Base-by-base conservation (phyloP, 2,888 invertebrate species). In the Baronia brevicornis region DNA sequence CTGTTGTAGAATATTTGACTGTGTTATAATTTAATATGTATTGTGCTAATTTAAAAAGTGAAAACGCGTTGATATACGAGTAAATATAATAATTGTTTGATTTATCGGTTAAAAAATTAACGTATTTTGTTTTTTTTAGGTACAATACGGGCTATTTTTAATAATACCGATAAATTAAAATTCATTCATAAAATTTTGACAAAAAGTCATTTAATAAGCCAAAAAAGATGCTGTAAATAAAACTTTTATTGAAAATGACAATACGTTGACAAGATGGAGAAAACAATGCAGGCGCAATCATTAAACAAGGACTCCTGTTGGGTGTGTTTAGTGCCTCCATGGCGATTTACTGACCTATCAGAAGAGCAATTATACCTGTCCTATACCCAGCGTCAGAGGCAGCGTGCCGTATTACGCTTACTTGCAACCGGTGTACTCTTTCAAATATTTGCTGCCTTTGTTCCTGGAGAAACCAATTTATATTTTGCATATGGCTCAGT, bases 311-410 rank as follows among this genome's bases (percentile, higher is more conserved):
- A 52, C 46, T 44, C 56, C 26, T 57, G 55, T 40, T 59, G 60
- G 55, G 52, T 54, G 39, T 73, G 63, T 49, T 51, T 71, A 33
- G 55, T 66, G 26, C 74, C 78, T 27, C 73, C 77, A 55, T 80
- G 79, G 77, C 68, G 71, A 8, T 79, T 79, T 48, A 44, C 54
- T 33, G 69, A 71, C 31, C 41, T 58, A 34, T 67, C 69, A 49
- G 82, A 82, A 47, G 82, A 82, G 47, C 61, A 64, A 46, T 45
- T 82, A 33, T 82, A 78, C 43, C 48, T 64, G 30, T 66, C 73
- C 28, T 82, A 82, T 42, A 79, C 78, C 2, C 66, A 63, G 42
- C 60, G 69, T 13, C 82, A 79, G 48, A 63, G 72, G 31, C 72
- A 79, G 47, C 61, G 74, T 14, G 78, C 77, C 11, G 62, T 80